Evolutionary conservation across 2,113 vertebrate species (phyloP), one percentile per base, ranked within the genome.

Genomic region (Micronycteris hirsuta): DNA sequence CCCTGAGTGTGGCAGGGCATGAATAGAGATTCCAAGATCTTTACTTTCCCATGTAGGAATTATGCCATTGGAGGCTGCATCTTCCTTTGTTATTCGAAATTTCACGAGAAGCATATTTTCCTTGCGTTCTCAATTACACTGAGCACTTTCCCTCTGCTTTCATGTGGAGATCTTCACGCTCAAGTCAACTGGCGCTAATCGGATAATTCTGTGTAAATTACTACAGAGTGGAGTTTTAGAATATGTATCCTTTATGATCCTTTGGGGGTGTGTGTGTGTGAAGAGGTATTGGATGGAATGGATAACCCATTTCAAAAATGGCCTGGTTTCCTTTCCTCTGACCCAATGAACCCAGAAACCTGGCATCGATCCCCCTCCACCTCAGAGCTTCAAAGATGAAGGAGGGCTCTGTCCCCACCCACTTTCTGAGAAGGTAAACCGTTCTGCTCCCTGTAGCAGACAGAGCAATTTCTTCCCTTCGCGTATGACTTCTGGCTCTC

Each of bases 11-110:
- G 65, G 74, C 78, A 65, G 67, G 77, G 31, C 85, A 89, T 92
- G 81, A 96, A 95, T 74, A 97, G 92, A 90, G 81, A 92, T 94
- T 92, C 95, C 89, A 96, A 96, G 92, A 85, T 73, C 94, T 92
- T 82, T 43, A 41, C 67, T 94, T 87, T 68, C 61, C 65, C 38
- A 94, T 81, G 92, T 95, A 95, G 82, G 63, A 92, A 65, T 95
- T 73, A 76, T 45, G 28, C 91, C 89, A 93, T 84, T 93, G 80
- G 93, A 89, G 56, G 45, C 36, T 12, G 88, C 28, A 12, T 15
- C 78, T 95, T 47, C 45, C 28, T 96, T 93, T 74, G 88, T 89
- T 85, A 96, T 65, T 94, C 47, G 65, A 68, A 93, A 87, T 54
- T 84, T 96, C 2, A 7, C 74, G 86, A n/a, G 85, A 52, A 89